Evolutionary conservation across 1,140 invertebrate species (phyloP), one percentile per base, ranked within the genome.

Genomic region (Danaus plexippus): DNA sequence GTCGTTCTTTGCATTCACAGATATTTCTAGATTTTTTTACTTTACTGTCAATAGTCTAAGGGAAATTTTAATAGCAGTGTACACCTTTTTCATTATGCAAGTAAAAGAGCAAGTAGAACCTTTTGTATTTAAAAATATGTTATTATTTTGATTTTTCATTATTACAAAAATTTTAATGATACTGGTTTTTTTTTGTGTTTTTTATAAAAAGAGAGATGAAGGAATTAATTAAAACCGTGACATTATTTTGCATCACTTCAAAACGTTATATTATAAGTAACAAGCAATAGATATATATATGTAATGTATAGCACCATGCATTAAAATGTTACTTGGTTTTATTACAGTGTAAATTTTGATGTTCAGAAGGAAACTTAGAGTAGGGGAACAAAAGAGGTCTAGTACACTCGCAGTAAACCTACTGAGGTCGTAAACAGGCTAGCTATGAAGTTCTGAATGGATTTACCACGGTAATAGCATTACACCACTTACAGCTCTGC

Each of bases 391-490:
- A 80, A 72, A 66, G 61, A 69, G 59, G 71, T 69, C 62, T 71
- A 77, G 73, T 63, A 63, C 69, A 67, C 73, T 77, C 64, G 61
- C 51, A 69, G 67, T 75, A 71, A 75, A 74, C 71, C 69, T 61
- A 59, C 61, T 56, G 66, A 69, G 71, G 70, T 73, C 75, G 70
- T 79, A 80, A 82, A 32, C 22, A 32, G 22, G 22, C 75, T 60
- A 50, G 64, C 63, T 61, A 59, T 69, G 67, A 69, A 69, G 67
- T 66, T 76, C 71, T 70, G 71, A 76, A 75, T 71, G 69, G 66
- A 69, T 62, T 60, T 63, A 64, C 57, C 54, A 66, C 62, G 61
- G 66, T 43, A 53, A 46, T 12, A 47, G 54, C 63, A 62, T 55
- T 65, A 57, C 63, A 58, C 51, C 49, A 54, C 61, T 32, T 32